Conservation (phyloP, 2,888 invertebrate species). For the Melanchra persicariae region DNA sequence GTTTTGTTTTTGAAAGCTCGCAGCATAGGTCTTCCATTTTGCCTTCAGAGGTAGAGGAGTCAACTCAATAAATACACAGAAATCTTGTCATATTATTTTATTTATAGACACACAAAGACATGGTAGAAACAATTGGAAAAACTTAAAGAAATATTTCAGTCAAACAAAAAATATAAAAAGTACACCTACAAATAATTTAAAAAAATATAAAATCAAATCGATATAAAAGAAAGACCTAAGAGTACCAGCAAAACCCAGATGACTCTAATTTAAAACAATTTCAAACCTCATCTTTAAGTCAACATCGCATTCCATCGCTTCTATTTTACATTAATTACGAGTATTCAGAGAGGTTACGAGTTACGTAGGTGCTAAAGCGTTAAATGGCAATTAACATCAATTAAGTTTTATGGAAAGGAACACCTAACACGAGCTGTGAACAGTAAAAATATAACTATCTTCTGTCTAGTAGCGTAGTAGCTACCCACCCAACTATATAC, state of each 20-base stretch:
- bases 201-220: not conserved
- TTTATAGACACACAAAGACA: not conserved
- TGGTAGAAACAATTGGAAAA: not conserved
- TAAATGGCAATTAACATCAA: constrained; percentile 56
- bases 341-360: constrained; percentile 25
- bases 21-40: not conserved
- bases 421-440: constrained; percentile 22
- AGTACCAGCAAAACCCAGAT: not conserved
- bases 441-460: constrained; percentile 3
- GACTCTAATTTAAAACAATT: not conserved
- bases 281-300: not conserved
- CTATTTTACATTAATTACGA: constrained; percentile 11
- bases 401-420: constrained; percentile 44
- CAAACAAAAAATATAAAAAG: not conserved
- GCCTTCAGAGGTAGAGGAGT: not conserved
- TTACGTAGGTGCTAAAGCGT: constrained; percentile 19
- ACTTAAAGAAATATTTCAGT: not conserved
- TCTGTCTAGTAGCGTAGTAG: not conserved
- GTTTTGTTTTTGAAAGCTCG: not conserved
- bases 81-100: not conserved
- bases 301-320: not conserved
- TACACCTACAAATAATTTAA: no score
- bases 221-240: not conserved
- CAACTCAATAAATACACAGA: constrained; percentile 6
- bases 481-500: no score